Evolutionary conservation across 1,140 invertebrate species (phyloP).

Genomic region (Archivesica marissinica): DNA sequence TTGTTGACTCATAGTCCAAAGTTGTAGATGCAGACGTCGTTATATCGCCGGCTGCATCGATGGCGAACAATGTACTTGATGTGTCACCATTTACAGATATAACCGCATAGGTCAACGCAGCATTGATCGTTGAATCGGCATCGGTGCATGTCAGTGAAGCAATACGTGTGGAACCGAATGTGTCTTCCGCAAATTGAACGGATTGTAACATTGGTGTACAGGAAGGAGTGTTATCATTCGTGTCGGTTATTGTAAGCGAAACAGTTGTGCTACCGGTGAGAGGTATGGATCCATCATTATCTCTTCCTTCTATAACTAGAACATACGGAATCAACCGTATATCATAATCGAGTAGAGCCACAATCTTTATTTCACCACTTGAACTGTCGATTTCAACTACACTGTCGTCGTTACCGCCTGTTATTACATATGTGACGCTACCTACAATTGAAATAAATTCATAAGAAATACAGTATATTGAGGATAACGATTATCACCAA

Average conservation of each 20-base stretch:
- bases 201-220: conserved; percentile 55
- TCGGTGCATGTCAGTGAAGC: conserved; percentile 64
- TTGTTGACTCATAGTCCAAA: conserved; percentile 67
- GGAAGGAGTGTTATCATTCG: conserved; percentile 71
- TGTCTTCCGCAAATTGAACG: conserved; percentile 54
- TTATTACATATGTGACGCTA: conserved; percentile 54
- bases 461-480: too few relatives aligned
- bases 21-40: conserved; percentile 37
- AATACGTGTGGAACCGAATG: conserved; percentile 42
- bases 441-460: too few relatives aligned
- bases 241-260: conserved; percentile 66
- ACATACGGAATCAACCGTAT: conserved; percentile 18
- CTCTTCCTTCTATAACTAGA: conserved; percentile 28
- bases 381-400: conserved; percentile 69
- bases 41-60: conserved; percentile 56
- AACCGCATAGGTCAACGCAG: conserved; percentile 61
- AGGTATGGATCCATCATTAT: conserved; percentile 27
- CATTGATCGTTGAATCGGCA: conserved; percentile 55
- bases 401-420: conserved; percentile 47
- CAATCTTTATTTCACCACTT: conserved; percentile 63
- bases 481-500: too few relatives aligned
- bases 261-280: conserved; percentile 64
- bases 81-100: conserved; percentile 59
- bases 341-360: conserved; percentile 67
- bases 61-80: conserved; percentile 36